These are phyloP conservation scores for Puma concolor DNA, from an alignment of 2,113 vertebrate species.

Conservation along the genomic window DNA sequence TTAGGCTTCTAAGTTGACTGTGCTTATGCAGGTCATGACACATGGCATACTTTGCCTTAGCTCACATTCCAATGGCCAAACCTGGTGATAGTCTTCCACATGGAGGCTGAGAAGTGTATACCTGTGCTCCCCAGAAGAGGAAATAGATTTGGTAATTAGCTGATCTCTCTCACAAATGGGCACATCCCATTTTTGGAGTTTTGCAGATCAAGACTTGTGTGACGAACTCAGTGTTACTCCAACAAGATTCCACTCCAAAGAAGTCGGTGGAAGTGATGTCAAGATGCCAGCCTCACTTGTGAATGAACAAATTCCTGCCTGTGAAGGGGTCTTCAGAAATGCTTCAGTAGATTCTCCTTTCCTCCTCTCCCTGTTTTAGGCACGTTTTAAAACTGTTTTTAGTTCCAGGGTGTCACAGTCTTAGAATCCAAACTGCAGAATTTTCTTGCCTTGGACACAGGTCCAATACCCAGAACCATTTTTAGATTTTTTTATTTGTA, in stretches of 20 bases:
- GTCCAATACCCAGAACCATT: not conserved
- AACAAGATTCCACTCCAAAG: not conserved
- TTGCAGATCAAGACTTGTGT: not conserved
- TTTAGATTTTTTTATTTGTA: constrained; percentile 56
- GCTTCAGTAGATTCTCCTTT: not conserved
- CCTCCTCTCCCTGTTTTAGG: not conserved
- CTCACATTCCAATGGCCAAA: not conserved
- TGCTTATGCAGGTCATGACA: not conserved
- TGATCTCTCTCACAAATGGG: not conserved
- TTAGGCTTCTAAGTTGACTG: not conserved
- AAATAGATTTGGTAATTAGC: not conserved
- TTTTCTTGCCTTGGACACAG: not conserved
- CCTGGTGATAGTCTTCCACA: not conserved
- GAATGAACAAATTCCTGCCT: not conserved
- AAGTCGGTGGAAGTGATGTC: not conserved
- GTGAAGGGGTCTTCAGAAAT: not conserved
- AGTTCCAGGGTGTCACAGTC: not conserved
- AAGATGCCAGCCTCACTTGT: not conserved
- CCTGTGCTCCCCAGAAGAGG: not conserved
- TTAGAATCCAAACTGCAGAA: not conserved
- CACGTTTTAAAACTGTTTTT: not conserved
- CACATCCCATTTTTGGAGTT: not conserved
- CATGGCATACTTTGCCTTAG: too few species aligned
- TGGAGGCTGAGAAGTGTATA: not conserved
- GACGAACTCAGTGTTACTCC: not conserved